These are phyloP conservation scores for Centropus bengalensis DNA, from an alignment of 2,113 vertebrate species.

Conservation along the genomic window DNA sequence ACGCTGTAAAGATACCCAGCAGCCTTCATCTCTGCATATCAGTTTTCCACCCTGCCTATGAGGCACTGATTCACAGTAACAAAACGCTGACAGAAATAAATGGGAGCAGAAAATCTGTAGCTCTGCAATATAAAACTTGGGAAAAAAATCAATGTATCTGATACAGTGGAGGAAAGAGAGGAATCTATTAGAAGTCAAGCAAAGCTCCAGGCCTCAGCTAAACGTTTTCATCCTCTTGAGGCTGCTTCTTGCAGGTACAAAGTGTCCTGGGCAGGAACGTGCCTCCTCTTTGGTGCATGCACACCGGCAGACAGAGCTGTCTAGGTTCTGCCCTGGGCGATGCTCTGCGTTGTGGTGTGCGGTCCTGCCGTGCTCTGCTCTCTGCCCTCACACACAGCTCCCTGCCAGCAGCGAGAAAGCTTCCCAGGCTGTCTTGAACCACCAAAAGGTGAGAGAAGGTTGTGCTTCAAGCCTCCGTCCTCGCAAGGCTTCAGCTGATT, in stretches of 20 bases:
- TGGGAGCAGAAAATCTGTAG: not conserved
- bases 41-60: not conserved
- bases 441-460: not conserved
- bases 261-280: not conserved
- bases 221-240: not conserved
- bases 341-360: accelerated
- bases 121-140: not conserved
- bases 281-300: not conserved
- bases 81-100: not conserved
- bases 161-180: not conserved
- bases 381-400: not conserved
- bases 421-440: not conserved
- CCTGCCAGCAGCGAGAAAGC: not conserved
- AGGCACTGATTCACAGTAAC: not conserved
- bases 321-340: accelerated
- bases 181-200: not conserved
- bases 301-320: not conserved
- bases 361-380: not conserved
- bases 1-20: not conserved
- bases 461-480: not conserved
- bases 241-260: not conserved
- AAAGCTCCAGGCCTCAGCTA: not conserved
- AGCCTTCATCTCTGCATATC: not conserved
- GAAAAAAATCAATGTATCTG: not conserved
- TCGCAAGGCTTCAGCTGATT: not conserved